A percentile compares a stretch with the other conserved stretches of the same genome.
Conservation (phyloP, 2,888 invertebrate genomes). For the Lissonota sp. region DNA sequence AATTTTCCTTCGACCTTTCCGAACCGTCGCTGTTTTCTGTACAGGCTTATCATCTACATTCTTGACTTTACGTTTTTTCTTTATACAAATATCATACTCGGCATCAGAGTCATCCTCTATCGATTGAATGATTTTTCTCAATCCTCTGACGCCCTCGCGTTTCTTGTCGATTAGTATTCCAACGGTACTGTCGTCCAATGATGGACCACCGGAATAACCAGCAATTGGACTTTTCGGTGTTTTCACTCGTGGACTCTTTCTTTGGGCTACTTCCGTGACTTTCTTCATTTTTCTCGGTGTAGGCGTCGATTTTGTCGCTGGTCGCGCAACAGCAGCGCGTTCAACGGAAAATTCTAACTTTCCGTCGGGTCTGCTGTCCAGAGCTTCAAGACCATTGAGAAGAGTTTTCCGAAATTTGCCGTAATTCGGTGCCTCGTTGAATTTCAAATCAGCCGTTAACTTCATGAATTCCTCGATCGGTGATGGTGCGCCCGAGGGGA, state of each 20-base stretch:
- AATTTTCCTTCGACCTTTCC: constrained; percentile 61
- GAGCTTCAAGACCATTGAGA: constrained; percentile 87
- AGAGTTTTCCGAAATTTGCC: constrained; percentile 89
- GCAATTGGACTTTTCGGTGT: constrained; percentile 39
- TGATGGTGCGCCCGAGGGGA: constrained; percentile 81
- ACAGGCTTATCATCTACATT: constrained; percentile 46
- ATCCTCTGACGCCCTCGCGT: constrained; percentile 72
- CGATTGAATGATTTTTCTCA: constrained; percentile 71
- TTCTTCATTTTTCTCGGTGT: no score
- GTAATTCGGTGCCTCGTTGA: constrained; percentile 91
- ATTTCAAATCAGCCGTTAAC: constrained; percentile 88
- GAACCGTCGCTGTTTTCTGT: constrained; percentile 33
- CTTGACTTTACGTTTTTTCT: constrained; percentile 71
- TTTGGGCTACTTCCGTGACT: no score
- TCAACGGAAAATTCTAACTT: constrained; percentile 87
- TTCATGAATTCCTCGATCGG: constrained; percentile 85
- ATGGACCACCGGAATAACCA: no score
- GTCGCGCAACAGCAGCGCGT: constrained; percentile 42
- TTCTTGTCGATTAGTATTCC: constrained; percentile 77
- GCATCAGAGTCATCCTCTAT: constrained; percentile 77
- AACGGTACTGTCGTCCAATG: constrained; percentile 75
- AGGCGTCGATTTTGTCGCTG: constrained; percentile 17
- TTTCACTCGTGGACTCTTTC: no score
- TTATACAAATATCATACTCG: constrained; percentile 79
- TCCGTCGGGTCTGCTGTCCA: constrained; percentile 86